A percentile compares a stretch with the other conserved stretches of the same genome.
phyloP scores from a whole-genome alignment of 1,140 invertebrate genomes.

The Drosophila orena region DNA sequence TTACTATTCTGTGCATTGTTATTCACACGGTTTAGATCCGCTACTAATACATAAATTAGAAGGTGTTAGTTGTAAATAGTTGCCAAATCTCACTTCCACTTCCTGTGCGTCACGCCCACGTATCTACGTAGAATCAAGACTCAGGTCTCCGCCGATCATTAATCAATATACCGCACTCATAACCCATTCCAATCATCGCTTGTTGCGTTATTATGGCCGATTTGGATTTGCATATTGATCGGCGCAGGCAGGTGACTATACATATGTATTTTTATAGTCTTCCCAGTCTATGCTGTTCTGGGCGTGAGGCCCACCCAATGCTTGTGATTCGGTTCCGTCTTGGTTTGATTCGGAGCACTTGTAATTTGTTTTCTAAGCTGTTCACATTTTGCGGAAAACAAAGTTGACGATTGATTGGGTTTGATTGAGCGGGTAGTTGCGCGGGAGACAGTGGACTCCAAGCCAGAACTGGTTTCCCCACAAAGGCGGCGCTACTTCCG shows the following conservation, averaged over 20 bases:
- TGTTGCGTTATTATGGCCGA: slow-evolving; percentile 40
- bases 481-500: slow-evolving; percentile 65
- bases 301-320: slow-evolving; percentile 10
- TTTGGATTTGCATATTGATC: slow-evolving; percentile 71
- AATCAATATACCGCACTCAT: slow-evolving; percentile 48
- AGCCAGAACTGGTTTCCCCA: slow-evolving; percentile 66
- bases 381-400: slow-evolving; percentile 71
- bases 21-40: not conserved
- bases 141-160: slow-evolving; percentile 8
- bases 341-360: slow-evolving; percentile 61
- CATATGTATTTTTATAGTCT: slow-evolving; percentile 24
- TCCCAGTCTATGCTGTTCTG: slow-evolving; percentile 23
- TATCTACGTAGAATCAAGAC: not conserved
- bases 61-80: not conserved
- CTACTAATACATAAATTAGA: slow-evolving; percentile 18
- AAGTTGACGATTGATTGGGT: slow-evolving; percentile 75
- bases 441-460: slow-evolving; percentile 61
- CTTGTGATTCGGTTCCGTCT: slow-evolving; percentile 41
- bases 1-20: no score
- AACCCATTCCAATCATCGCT: slow-evolving; percentile 48
- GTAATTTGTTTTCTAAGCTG: slow-evolving; percentile 68
- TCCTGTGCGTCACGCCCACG: slow-evolving; percentile 13
- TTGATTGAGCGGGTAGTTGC: slow-evolving; percentile 67
- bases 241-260: slow-evolving; percentile 5
- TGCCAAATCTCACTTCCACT: slow-evolving; percentile 24